Evolutionary conservation across 2,888 invertebrate genomes (phyloP), one percentile per base, ranked within the genome.

Genomic region (Sesia apiformis): DNA sequence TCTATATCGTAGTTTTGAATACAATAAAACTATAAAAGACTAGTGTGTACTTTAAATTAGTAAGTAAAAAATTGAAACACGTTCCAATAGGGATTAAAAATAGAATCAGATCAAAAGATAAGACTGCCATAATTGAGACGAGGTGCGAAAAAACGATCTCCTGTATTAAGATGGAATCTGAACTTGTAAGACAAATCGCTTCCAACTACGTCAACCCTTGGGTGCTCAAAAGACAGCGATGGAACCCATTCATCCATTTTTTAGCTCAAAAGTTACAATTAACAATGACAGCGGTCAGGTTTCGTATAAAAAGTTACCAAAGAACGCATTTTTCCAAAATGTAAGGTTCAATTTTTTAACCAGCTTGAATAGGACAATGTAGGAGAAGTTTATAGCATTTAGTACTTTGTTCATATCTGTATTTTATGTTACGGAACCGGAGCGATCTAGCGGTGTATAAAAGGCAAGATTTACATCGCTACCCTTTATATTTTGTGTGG

Each of bases 271-370:
- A 66, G 64, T 66, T 70, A 81, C 82, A 84, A 85, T 85, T 84
- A 84, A 83, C 78, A 78, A 76, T 78, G 81, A 85, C 80, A 76
- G 82, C 82, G 87, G 85, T 85, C 85, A 84, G 84, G 81, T 80
- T 78, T 74, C 72, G 56, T 65, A 71, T 81, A 81, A 82, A 84
- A 84, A 80, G 59, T 63, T 63, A 69, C 64, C 57, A 66, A 62
- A 56, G 55, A 70, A 67, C 67, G 60, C 67, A 70, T 77, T 81
- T 80, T 77, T 72, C 72, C 58, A 61, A 78, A 78, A 78, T 74
- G 64, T 49, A 67, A 65, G 65, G 64, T 59, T 63, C 57, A 60
- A 61, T 74, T 79, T 81, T 77, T 72, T 67, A 63, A 64, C 63
- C 62, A 53, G 58, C 61, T 63, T 76, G 74, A 77, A 78, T 75